Conservation (phyloP, 1,140 invertebrate species). For the Ostrea edulis region DNA sequence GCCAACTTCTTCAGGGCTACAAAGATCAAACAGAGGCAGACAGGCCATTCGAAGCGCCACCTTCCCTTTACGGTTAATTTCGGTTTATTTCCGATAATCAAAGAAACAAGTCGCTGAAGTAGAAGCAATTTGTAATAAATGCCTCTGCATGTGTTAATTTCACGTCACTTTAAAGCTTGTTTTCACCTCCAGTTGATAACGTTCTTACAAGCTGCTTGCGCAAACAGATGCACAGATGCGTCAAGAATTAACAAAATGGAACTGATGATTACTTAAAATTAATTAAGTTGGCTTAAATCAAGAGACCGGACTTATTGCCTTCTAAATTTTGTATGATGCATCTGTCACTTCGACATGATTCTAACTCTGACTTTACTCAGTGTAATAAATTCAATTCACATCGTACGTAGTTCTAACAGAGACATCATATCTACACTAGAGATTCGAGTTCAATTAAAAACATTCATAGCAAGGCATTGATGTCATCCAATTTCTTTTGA, state of each 20-base stretch:
- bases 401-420: no score
- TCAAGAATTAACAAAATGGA: background rate
- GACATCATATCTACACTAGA: no score
- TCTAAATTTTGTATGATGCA: background rate
- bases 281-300: constrained; percentile 6
- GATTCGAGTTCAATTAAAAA: no score
- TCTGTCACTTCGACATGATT: no score
- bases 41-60: constrained; percentile 1
- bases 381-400: no score
- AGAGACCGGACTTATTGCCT: background rate
- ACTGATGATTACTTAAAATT: constrained; percentile 24
- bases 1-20: background rate
- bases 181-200: constrained; percentile 11
- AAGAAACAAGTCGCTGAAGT: constrained; percentile 18
- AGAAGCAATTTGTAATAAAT: constrained; percentile 30
- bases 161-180: constrained; percentile 31
- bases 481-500: no score
- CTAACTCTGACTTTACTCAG: no score
- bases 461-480: no score
- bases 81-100: constrained; percentile 22
- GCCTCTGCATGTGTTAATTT: constrained; percentile 31
- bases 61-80: constrained; percentile 28
- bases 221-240: constrained; percentile 14
- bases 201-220: background rate
- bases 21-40: constrained; percentile 2